Evolutionary conservation across 2,797 vertebrate genomes (phyloP), one percentile per base, ranked within the genome.

Genomic region (Denticeps clupeoides): DNA sequence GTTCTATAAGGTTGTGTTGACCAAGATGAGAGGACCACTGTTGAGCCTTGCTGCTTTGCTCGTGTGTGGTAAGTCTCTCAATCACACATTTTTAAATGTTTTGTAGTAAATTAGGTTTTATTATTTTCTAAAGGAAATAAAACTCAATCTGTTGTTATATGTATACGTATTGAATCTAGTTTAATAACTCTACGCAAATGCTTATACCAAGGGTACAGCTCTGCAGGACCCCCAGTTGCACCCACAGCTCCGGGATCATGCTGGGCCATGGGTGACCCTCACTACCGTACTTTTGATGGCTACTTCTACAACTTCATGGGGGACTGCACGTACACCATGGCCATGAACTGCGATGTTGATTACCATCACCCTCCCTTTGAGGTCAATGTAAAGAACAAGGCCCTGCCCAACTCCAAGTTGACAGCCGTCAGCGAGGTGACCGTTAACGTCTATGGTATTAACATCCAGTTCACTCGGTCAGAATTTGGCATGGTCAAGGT

Each of bases 231-330:
- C 21, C 35, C 10, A 2, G 18, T 38, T 18, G 38, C 21, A 35
- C 35, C 35, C 18, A 38, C 35, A 2, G n/a, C 60, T 4, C 18
- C 21, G 0, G 65, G 70, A 5, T 62, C 53, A 0, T 85, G 83
- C 60, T 70, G 66, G 22, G 69, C 51, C 0, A 65, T 62, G 31
- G 80, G 80, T 0, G 81, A 83, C 28, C 80, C 81, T 2, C 82
- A 84, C n/a, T 84, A 78, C 33, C 68, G 40, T 15, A 86, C 78
- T 7, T 85, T 86, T 1, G 77, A 86, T 0, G 67, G 68, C 2
- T 56, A 41, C 0, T 51, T 41, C 18, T 85, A 70, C 0, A 70
- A 82, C 59, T 80, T 86, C 61, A 74, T 79, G 69, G 82, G 83
- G 35, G 83, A 80, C 6, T 86, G 82, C 55, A 60, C 60, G 7